phyloP scores from a whole-genome alignment of 2,113 vertebrate species.

The Laticauda colubrina region DNA sequence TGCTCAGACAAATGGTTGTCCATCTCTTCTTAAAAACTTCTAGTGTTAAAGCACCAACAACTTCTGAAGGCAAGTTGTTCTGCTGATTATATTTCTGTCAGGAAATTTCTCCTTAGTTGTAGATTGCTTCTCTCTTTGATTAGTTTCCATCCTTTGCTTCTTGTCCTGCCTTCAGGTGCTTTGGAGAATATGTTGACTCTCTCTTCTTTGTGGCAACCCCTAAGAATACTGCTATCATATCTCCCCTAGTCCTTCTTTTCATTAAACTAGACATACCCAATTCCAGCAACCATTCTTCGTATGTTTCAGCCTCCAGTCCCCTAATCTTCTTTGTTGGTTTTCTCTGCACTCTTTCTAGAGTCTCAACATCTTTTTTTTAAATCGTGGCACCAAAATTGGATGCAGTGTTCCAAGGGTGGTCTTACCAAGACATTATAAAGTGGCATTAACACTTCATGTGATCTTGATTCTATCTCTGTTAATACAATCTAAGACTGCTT shows the following conservation, averaged over 20 bases:
- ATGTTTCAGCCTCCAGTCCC: neutral
- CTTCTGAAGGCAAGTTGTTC: neutral
- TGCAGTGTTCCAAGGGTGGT: neutral
- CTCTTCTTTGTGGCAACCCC: neutral
- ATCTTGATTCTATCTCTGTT: neutral
- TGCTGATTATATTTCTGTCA: neutral
- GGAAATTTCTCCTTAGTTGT: neutral
- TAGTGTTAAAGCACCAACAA: neutral
- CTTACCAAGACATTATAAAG: neutral
- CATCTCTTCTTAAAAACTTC: neutral
- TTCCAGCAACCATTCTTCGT: neutral
- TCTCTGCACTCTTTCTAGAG: neutral
- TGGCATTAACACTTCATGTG: neutral
- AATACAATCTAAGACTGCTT: neutral
- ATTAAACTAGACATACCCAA: neutral
- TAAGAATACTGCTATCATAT: neutral
- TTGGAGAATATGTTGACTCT: neutral
- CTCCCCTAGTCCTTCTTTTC: neutral
- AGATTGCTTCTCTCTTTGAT: neutral
- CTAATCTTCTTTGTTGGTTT: neutral
- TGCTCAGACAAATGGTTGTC: neutral
- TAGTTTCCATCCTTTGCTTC: neutral
- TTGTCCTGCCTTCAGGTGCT: neutral
- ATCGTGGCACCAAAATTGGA: neutral
- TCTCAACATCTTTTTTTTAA: neutral